These are phyloP conservation scores for Phasianus colchicus DNA, from an alignment of 2,113 vertebrate genomes.

Conservation along the genomic window DNA sequence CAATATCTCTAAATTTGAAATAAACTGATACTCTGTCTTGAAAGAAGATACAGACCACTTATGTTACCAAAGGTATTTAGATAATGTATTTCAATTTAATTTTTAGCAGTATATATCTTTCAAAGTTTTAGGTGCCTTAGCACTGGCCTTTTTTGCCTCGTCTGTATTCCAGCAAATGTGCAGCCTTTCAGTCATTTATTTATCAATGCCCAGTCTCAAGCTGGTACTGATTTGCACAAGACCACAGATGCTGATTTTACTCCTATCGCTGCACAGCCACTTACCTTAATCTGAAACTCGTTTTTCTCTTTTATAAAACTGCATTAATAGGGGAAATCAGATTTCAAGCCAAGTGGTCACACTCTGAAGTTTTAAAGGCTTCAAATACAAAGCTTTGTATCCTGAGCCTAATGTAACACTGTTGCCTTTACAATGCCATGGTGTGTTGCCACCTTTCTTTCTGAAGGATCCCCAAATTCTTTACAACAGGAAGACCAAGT, in stretches of 20 bases:
- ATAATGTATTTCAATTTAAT: slow-evolving; percentile 83
- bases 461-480: neutral
- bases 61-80: slow-evolving; percentile 79
- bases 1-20: slow-evolving; percentile 89
- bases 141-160: slow-evolving; percentile 32
- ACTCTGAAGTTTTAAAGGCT: slow-evolving; percentile 66
- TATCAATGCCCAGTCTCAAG: slow-evolving; percentile 53
- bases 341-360: slow-evolving; percentile 67
- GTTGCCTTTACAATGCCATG: neutral
- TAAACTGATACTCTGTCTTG: slow-evolving; percentile 85
- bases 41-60: slow-evolving; percentile 81
- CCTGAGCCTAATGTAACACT: neutral
- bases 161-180: slow-evolving; percentile 39
- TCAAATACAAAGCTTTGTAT: slow-evolving; percentile 68
- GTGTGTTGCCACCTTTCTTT: neutral
- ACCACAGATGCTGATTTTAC: slow-evolving; percentile 61
- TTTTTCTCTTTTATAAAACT: slow-evolving; percentile 72
- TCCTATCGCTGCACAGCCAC: slow-evolving; percentile 37
- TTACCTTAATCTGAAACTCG: slow-evolving; percentile 73
- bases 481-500: neutral
- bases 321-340: slow-evolving; percentile 71
- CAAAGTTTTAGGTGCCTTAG: slow-evolving; percentile 58
- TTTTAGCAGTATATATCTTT: slow-evolving; percentile 71
- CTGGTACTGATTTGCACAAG: slow-evolving; percentile 55
- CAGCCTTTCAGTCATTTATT: slow-evolving; percentile 65